phyloP scores from a whole-genome alignment of 1,140 invertebrate genomes.

The Drosophila teissieri region DNA sequence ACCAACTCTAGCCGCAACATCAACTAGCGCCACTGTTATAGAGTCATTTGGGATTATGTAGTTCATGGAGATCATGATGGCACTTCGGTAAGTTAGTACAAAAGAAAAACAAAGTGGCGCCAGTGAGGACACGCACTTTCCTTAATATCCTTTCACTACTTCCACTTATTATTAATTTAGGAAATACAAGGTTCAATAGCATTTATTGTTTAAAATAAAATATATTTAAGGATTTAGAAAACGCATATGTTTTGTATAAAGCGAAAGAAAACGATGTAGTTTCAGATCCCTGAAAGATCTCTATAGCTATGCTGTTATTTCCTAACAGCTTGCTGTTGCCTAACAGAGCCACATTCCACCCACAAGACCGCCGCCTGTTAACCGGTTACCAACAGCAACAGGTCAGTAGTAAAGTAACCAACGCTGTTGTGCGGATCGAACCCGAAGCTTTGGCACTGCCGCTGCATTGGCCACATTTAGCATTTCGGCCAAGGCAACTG shows the following conservation, averaged over 20 bases:
- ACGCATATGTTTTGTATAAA: no score
- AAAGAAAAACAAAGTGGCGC: not conserved
- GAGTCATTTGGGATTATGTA: not conserved
- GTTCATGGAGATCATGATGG: not conserved
- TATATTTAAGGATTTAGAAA: no score
- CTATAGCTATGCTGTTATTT: not conserved
- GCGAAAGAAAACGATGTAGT: no score
- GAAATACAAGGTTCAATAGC: no score
- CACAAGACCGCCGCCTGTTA: constrained; percentile 5
- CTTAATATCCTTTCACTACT: no score
- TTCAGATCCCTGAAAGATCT: no score
- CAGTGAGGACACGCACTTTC: not conserved
- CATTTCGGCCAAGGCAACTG: constrained; percentile 74
- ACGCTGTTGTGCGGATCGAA: not conserved
- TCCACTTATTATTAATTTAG: no score
- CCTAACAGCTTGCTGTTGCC: constrained; percentile 11
- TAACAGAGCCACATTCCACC: constrained; percentile 1
- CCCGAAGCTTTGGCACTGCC: constrained; percentile 2
- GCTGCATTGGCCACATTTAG: constrained; percentile 19
- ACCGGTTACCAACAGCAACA: constrained; percentile 44
- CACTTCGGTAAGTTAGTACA: not conserved
- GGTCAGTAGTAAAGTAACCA: constrained; percentile 39
- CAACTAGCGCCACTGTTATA: not conserved
- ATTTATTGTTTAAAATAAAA: no score
- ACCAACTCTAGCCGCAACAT: not conserved